A percentile compares a stretch with the other conserved stretches of the same genome.
phyloP scores from a whole-genome alignment of 2,888 invertebrate genomes.

The Athripsodes cinereus region DNA sequence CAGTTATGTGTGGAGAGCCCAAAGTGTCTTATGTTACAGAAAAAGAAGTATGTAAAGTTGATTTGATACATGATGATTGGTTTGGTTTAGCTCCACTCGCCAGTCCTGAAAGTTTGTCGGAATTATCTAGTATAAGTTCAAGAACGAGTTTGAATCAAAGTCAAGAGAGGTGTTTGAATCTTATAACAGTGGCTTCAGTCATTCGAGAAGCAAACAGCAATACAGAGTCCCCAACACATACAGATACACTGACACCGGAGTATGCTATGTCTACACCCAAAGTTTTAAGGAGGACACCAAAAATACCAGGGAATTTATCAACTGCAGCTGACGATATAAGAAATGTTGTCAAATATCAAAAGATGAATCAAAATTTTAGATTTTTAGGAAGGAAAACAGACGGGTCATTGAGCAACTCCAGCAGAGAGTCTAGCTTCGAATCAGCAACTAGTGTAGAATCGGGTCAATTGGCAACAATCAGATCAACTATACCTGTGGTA shows the following conservation, averaged over 20 bases:
- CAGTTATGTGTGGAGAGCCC: slow-evolving; percentile 28
- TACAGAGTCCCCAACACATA: slow-evolving; percentile 6
- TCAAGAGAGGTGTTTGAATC: slow-evolving; percentile 29
- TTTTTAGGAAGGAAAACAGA: slow-evolving; percentile 37
- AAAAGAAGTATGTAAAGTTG: slow-evolving; percentile 35
- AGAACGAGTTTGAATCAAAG: slow-evolving; percentile 52
- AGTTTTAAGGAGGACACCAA: slow-evolving; percentile 59
- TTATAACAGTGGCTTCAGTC: slow-evolving; percentile 32
- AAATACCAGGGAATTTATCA: slow-evolving; percentile 57
- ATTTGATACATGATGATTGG: slow-evolving; percentile 59
- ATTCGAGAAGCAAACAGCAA: slow-evolving; percentile 33
- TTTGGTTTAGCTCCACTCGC: slow-evolving; percentile 70
- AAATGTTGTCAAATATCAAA: slow-evolving; percentile 50
- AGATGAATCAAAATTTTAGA: slow-evolving; percentile 45
- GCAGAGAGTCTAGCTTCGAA: slow-evolving; percentile 47
- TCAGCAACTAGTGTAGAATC: slow-evolving; percentile 41
- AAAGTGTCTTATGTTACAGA: slow-evolving; percentile 28
- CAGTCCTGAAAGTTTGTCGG: slow-evolving; percentile 76
- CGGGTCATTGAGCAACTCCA: slow-evolving; percentile 34
- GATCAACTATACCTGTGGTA: slow-evolving; percentile 26
- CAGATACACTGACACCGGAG: slow-evolving; percentile 29
- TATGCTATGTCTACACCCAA: slow-evolving; percentile 49
- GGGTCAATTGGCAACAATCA: slow-evolving; percentile 21
- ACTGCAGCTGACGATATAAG: slow-evolving; percentile 61
- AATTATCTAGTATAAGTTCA: slow-evolving; percentile 72